A percentile compares a stretch with the other conserved stretches of the same genome.
phyloP scores from a whole-genome alignment of 2,113 vertebrate species.

The Falcunculus frontatus region DNA sequence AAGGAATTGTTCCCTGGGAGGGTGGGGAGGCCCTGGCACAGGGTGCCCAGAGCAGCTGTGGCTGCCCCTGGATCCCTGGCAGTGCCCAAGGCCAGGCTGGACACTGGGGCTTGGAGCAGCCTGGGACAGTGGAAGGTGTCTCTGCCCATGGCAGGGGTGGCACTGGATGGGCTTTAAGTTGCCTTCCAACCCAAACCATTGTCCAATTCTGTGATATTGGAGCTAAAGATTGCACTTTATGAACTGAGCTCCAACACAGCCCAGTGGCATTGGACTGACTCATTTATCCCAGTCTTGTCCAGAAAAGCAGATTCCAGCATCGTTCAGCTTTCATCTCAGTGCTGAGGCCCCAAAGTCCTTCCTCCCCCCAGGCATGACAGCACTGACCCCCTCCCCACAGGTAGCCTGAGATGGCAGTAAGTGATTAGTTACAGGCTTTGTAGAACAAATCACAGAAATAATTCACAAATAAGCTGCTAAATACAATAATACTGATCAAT shows the following conservation, averaged over 20 bases:
- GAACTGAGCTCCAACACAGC: background rate
- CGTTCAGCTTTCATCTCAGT: background rate
- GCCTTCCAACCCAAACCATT: too few relatives aligned
- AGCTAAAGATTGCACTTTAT: background rate
- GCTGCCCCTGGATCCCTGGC: too few relatives aligned
- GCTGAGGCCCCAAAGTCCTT: accelerated
- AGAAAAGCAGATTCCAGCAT: background rate
- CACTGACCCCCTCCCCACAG: accelerated
- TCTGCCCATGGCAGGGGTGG: background rate
- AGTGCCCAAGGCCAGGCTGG: background rate
- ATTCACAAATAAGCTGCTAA: background rate
- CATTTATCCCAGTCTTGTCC: background rate
- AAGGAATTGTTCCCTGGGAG: too few relatives aligned
- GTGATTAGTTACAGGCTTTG: background rate
- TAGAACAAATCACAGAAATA: background rate
- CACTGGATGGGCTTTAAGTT: accelerated
- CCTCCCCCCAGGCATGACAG: too few relatives aligned
- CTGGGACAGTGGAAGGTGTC: too few relatives aligned
- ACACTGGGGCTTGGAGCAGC: too few relatives aligned
- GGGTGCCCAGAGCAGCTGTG: too few relatives aligned
- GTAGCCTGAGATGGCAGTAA: accelerated
- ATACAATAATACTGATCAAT: background rate
- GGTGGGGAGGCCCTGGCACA: too few relatives aligned
- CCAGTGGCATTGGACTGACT: background rate
- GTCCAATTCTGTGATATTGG: background rate